These are phyloP conservation scores for Pygocentrus nattereri DNA, from an alignment of 2,797 vertebrate species.

Conservation along the genomic window DNA sequence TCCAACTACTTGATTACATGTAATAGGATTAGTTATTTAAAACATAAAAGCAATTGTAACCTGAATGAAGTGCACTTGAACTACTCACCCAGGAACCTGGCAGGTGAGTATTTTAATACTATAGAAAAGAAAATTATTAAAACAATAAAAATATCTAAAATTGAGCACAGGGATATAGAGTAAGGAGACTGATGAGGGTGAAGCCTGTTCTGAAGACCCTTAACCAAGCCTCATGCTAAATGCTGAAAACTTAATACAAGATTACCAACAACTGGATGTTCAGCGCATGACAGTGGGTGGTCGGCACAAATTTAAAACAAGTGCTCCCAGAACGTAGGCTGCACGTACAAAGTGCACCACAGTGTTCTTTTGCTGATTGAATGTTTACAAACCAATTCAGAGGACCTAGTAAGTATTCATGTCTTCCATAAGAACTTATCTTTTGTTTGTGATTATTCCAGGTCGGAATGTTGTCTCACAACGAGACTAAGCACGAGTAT, in stretches of 20 bases:
- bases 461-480: slow-evolving; percentile 63
- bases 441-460: slow-evolving; percentile 63
- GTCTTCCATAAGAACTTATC: slow-evolving; percentile 55
- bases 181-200: not conserved
- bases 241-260: slow-evolving; percentile 48
- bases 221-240: slow-evolving; percentile 19
- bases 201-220: slow-evolving; percentile 30
- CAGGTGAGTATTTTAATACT: too few relatives aligned
- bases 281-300: slow-evolving; percentile 74
- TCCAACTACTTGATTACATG: too few relatives aligned
- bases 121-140: too few relatives aligned
- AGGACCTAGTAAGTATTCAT: slow-evolving; percentile 61
- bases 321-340: slow-evolving; percentile 45
- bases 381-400: slow-evolving; percentile 75
- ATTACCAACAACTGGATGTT: slow-evolving; percentile 60
- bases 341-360: slow-evolving; percentile 48
- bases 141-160: not conserved
- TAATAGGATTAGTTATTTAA: too few relatives aligned
- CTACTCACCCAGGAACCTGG: too few relatives aligned
- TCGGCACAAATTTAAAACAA: slow-evolving; percentile 68
- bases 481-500: slow-evolving; percentile 60
- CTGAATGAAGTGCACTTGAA: too few relatives aligned
- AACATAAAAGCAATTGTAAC: too few relatives aligned
- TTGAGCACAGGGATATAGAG: not conserved
- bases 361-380: slow-evolving; percentile 64